Base-by-base conservation (phyloP, 2,888 invertebrate species). In the Parnassius glacialis region DNA sequence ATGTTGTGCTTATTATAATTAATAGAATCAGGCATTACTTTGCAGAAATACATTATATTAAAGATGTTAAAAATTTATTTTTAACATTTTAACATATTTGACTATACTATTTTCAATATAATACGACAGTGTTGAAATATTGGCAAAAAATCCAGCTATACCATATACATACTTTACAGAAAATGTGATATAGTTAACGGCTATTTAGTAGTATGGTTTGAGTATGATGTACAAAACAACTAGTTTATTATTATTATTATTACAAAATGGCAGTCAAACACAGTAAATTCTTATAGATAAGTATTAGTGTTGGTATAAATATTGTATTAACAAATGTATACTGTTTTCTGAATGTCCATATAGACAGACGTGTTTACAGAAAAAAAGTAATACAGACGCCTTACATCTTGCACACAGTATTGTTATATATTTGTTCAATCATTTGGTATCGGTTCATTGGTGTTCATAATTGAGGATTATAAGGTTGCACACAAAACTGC, bases 221-320 rank as follows among this genome's bases (percentile, higher is more conserved):
- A 34, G n/a, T 48, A 62, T 42, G 45, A 47, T 53, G 53, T 64
- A 67, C 51, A 70, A 65, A 65, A 62, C 66, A 64, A 54, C 56
- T 58, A 55, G 45, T 57, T 55, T 67, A 48, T 43, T 65, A 60
- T 58, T 67, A 48, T 43, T 65, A 60, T 58, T 67, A 68, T 63
- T 67, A 62, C 54, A 71, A 72, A 69, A 70, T 72, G 72, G 72
- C 73, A 73, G 72, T 72, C 52, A 54, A 70, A 66, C 67, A 63
- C 67, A 69, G 69, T 68, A 63, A 67, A 68, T 60, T 62, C 60
- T 61, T 65, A 62, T 13, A 25, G 41, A 47, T 48, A 25, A 42
- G 25, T 56, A 51, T 45, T 42, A 43, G 45, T 48, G n/a, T 48
- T 48, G 57, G 42, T 52, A 13, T 52, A 41, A 47, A 57, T 47